Evolutionary conservation across 2,797 vertebrate species (phyloP).

Genomic region (Manis crassicaudata): DNA sequence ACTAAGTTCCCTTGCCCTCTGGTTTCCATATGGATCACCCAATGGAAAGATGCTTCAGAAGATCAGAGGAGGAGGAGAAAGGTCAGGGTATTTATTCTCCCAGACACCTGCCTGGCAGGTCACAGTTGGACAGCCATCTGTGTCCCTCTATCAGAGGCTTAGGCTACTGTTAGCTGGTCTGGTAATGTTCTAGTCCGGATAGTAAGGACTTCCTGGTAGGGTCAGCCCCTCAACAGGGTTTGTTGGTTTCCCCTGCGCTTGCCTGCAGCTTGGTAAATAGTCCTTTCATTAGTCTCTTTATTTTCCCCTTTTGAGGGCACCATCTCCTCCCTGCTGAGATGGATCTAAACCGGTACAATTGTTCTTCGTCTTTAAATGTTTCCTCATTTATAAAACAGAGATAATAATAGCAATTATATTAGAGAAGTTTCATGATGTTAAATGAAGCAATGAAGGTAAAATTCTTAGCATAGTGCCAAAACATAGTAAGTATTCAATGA

Average conservation of each 20-base stretch:
- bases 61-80: neutral
- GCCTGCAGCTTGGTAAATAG: neutral
- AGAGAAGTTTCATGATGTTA: neutral
- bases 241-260: neutral
- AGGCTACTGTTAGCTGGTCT: neutral
- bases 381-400: constrained; percentile 10
- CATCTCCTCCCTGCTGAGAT: neutral
- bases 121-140: neutral
- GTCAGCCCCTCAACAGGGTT: neutral
- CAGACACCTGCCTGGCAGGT: neutral
- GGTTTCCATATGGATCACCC: neutral
- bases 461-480: constrained; percentile 30
- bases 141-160: neutral
- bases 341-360: neutral
- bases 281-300: neutral
- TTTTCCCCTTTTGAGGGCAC: neutral
- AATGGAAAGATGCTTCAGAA: neutral
- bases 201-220: neutral
- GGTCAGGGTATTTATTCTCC: neutral
- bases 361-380: neutral
- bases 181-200: neutral
- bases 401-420: neutral
- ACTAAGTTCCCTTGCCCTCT: neutral
- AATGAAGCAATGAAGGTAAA: constrained; percentile 25
- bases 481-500: neutral